Base-by-base conservation (phyloP, 2,113 vertebrate species). In the Scomber colias region DNA sequence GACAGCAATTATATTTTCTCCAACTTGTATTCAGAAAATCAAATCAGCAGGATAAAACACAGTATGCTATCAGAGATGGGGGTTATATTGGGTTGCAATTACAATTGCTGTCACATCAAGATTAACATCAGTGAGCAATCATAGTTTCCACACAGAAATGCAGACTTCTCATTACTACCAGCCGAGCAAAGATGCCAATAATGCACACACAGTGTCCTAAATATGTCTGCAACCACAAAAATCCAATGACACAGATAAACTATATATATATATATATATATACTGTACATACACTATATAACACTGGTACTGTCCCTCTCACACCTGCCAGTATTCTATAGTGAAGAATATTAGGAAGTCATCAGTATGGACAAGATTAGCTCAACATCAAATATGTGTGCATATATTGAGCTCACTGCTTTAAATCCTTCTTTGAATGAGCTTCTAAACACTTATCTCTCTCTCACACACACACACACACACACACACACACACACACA, bases 171-270 rank as follows among this genome's bases (percentile, higher is more conserved):
- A n/a, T 64, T 67, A 17, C 50, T 40, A 44, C 63, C 50, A 64
- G 44, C 44, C 51, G 27, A 35, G 65, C 8, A 35, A 13, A 63
- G 35, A 54, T 78, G 48, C 35, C 48, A 55, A 55, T 64, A 64
- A 49, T 71, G 50, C 27, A 24, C 35, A 24, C 35, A 21, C 49
- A 24, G 66, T 49, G 64, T 13, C 59, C 15, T 7, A 24, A 63
- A 78, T 63, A 31, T 55, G 66, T 70, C 59, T 63, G 50, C 57
- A 55, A 21, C 17, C 57, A 55, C 14, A 63, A 69, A 53, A 63
- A 57, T 71, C 46, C 59, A 70, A 75, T 45, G 70, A 59, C 65
- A 65, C 59, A 57, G 40, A 59, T 35, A 35, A 27, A 27, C 24
- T 35, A 7, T 35, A 35, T 35, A 35, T 31, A 31, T 31, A 31